A percentile compares a stretch with the other conserved stretches of the same genome.
These are phyloP conservation scores for Dendropsophus ebraccatus DNA, from an alignment of 2,113 vertebrate species.

Conservation along the genomic window DNA sequence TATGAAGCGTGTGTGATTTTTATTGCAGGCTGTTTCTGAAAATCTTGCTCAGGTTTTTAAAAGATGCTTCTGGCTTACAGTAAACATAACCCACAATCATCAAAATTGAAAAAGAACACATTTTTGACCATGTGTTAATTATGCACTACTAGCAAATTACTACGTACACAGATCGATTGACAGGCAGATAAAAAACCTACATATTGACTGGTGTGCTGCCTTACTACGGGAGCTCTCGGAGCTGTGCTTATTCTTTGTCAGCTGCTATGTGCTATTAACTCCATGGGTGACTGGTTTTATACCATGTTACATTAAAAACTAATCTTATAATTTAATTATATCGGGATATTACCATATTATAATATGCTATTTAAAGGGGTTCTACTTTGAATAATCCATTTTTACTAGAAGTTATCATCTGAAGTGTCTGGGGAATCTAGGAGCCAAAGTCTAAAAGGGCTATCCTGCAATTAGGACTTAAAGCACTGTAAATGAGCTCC, in stretches of 20 bases:
- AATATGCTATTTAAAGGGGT: neutral
- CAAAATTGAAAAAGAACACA: conserved; percentile 43
- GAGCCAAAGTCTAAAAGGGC: too few species aligned
- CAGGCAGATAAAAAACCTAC: neutral
- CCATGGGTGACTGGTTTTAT: neutral
- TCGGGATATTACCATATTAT: neutral
- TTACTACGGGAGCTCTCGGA: neutral
- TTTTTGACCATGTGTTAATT: conserved; percentile 61
- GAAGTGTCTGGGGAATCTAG: too few species aligned
- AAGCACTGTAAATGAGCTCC: too few species aligned
- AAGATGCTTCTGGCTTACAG: conserved; percentile 69
- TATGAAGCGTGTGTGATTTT: conserved; percentile 80
- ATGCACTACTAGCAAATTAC: conserved; percentile 35
- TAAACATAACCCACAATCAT: conserved; percentile 66
- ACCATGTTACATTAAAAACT: neutral
- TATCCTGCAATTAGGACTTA: too few species aligned
- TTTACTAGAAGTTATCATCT: too few species aligned
- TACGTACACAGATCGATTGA: conserved; percentile 37
- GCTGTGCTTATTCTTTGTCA: neutral
- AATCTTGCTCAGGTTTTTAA: conserved; percentile 76
- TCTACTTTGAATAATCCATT: too few species aligned
- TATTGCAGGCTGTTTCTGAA: conserved; percentile 80
- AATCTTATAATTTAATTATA: neutral
- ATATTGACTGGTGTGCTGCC: neutral
- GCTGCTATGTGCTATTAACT: neutral